Percentiles rank a stretch among this genome's conserved stretches.
phyloP scores from a whole-genome alignment of 2,888 invertebrate species.

The Odontocolon sp. region DNA sequence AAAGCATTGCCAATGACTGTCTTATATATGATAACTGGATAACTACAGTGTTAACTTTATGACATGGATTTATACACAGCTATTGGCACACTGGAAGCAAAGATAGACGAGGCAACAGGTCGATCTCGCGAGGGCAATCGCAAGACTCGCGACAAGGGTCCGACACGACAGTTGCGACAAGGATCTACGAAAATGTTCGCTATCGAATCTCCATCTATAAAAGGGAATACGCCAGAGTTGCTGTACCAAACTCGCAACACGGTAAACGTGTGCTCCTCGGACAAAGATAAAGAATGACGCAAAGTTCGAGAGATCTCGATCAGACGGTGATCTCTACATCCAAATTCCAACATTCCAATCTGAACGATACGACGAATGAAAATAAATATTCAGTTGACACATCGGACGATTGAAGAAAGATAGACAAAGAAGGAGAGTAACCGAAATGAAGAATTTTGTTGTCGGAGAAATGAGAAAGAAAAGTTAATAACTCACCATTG shows the following conservation, averaged over 20 bases:
- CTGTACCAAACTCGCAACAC: too few relatives aligned
- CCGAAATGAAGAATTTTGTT: background rate
- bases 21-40: too few relatives aligned
- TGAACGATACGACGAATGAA: conserved; percentile 7
- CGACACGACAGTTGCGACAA: conserved; percentile 35
- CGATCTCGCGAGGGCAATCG: conserved; percentile 26
- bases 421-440: background rate
- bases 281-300: background rate
- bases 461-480: background rate
- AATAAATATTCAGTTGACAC: conserved; percentile 20
- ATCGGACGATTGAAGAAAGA: background rate
- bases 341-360: background rate
- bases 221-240: background rate
- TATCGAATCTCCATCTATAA: conserved; percentile 41
- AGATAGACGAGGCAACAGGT: conserved; percentile 36
- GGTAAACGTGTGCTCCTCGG: too few relatives aligned
- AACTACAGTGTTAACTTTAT: too few relatives aligned
- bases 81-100: background rate
- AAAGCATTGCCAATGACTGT: too few relatives aligned
- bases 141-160: conserved; percentile 25
- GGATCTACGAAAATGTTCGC: conserved; percentile 45
- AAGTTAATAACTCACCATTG: conserved; percentile 10
- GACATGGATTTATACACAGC: too few relatives aligned
- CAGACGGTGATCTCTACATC: background rate
- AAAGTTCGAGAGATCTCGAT: background rate